These are phyloP conservation scores for Stichopus horrens DNA, from an alignment of 53 echinoderm and acorn worm genomes.

Conservation along the genomic window DNA sequence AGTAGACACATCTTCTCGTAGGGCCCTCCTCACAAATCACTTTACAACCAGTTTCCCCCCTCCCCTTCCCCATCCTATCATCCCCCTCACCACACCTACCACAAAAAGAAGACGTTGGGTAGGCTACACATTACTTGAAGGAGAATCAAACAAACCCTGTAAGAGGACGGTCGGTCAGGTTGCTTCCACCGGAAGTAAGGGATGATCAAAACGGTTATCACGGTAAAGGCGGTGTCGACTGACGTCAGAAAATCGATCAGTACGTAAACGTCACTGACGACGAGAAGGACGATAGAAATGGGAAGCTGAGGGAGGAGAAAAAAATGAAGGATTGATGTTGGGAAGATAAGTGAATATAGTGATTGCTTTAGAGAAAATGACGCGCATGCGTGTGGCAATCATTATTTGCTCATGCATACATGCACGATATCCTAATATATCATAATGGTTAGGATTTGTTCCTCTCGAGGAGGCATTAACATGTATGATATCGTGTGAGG, in stretches of 20 bases:
- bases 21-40: no score
- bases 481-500: no score
- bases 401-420: neutral
- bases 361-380: neutral
- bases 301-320: slow-evolving; percentile 52
- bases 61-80: no score
- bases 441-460: no score
- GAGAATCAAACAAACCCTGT: slow-evolving; percentile 41
- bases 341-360: neutral
- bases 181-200: slow-evolving; percentile 70
- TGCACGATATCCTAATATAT: neutral
- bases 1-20: no score
- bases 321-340: neutral
- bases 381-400: neutral
- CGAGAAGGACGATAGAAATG: slow-evolving; percentile 49
- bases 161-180: slow-evolving; percentile 46
- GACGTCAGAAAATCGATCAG: slow-evolving; percentile 58
- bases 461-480: no score
- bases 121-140: slow-evolving; percentile 20
- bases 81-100: no score
- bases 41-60: no score
- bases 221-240: slow-evolving; percentile 55
- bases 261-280: slow-evolving; percentile 50
- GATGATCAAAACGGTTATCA: slow-evolving; percentile 54
- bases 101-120: no score